Evolutionary conservation across 2,797 vertebrate species (phyloP).

Genomic region (Channa striata): DNA sequence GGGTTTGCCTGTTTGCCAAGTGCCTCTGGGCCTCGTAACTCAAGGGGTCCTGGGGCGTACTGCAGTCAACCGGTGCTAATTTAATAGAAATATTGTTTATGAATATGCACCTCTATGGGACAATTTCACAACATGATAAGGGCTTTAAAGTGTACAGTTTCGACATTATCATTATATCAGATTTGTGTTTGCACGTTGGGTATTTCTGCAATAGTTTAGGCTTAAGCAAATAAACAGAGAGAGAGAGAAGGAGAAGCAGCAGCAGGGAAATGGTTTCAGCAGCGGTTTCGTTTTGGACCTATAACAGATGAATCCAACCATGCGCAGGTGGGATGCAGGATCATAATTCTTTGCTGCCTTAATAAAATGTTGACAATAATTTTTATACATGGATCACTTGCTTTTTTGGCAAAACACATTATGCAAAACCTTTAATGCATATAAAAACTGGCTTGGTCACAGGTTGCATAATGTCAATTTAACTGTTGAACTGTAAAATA

Average conservation of each 20-base stretch:
- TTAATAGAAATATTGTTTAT: slow-evolving; percentile 12
- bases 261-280: background rate
- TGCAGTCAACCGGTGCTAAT: background rate
- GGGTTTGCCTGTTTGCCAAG: background rate
- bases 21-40: background rate
- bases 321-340: background rate
- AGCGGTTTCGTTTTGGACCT: background rate
- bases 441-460: slow-evolving; percentile 4
- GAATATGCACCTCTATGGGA: background rate
- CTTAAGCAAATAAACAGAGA: slow-evolving; percentile 8
- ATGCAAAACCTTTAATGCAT: background rate
- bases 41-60: background rate
- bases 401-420: background rate
- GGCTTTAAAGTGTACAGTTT: background rate
- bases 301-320: background rate
- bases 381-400: background rate
- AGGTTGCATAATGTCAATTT: slow-evolving; percentile 42
- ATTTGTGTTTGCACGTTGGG: slow-evolving; percentile 5
- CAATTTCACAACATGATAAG: background rate
- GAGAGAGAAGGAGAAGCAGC: background rate
- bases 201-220: slow-evolving; percentile 3
- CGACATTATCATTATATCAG: background rate
- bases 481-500: slow-evolving; percentile 42
- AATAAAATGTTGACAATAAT: background rate
- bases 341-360: background rate